Percentiles rank a stretch among this genome's conserved stretches.
These are phyloP conservation scores for Athene noctua DNA, from an alignment of 2,113 vertebrate species.

Conservation along the genomic window DNA sequence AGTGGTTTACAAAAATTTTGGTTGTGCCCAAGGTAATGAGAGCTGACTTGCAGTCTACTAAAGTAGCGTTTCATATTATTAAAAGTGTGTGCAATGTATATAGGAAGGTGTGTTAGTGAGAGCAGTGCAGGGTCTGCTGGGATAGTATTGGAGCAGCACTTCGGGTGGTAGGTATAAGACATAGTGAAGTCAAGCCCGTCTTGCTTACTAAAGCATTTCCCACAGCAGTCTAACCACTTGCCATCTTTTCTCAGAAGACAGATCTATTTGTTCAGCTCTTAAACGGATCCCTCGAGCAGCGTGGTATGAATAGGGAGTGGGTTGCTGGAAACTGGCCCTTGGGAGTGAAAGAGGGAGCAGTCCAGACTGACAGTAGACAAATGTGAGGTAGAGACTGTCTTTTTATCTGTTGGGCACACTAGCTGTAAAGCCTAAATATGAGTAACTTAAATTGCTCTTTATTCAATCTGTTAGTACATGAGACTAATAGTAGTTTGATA, in stretches of 20 bases:
- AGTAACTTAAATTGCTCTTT: neutral
- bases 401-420: rapidly evolving
- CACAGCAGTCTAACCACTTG: neutral
- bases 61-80: neutral
- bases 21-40: neutral
- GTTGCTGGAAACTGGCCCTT: neutral
- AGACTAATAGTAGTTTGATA: neutral
- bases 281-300: neutral
- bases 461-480: neutral
- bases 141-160: too few relatives aligned
- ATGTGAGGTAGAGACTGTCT: neutral
- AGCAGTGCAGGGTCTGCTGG: neutral
- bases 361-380: neutral
- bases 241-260: neutral
- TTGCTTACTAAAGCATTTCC: neutral
- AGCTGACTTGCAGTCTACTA: neutral
- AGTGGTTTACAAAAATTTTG: rapidly evolving
- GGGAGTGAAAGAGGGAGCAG: neutral
- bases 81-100: neutral
- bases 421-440: neutral
- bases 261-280: neutral
- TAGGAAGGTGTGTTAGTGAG: neutral
- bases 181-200: neutral
- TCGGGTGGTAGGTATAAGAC: neutral
- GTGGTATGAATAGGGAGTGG: rapidly evolving